Base-by-base conservation (phyloP, 2,888 invertebrate species). In the Chymomyza procnemis region DNA sequence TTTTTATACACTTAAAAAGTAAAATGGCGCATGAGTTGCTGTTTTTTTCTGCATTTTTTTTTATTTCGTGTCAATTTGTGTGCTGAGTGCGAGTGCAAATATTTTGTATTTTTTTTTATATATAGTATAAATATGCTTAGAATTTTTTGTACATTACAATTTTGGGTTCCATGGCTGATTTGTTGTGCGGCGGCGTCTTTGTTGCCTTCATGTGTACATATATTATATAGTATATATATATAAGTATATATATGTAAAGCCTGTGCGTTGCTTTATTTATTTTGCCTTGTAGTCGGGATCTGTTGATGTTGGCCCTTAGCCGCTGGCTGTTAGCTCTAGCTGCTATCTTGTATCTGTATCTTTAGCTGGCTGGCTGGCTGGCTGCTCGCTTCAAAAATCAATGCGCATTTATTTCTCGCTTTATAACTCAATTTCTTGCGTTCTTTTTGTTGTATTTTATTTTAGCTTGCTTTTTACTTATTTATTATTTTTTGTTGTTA, bases 131-230 rank as follows among this genome's bases (percentile, higher is more conserved):
- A 26, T n/a, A 52, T 63, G 47, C 50, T 52, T 47, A 52, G 55
- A 48, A 41, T 48, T 54, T 69, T 68, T 73, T 78, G 87, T 88
- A 86, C 88, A 84, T 82, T 82, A 82, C 81, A 82, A 82, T 82
- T 82, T 82, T 82, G n/a, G 88, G 79, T 61, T 86, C 88, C 82
- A 88, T 78, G 80, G 62, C 76, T 61, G 87, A 66, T 80, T 85
- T 80, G 77, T 57, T 61, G 50, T 34, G 67, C 48, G 66, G 71
- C 66, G 73, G 84, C 67, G 78, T 46, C 69, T 76, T 71, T 68
- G 71, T 74, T 69, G 82, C 65, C 79, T 79, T 76, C 69, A 79
- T 79, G 34, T 41, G 34, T 41, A 41, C 12, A 41, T 41, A 12
- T 41, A 41, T n/a, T n/a, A n/a, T n/a, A n/a, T n/a, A n/a, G n/a